These are phyloP conservation scores for Mycetomoellerius zeteki DNA, from an alignment of 1,140 invertebrate species.

Conservation along the genomic window DNA sequence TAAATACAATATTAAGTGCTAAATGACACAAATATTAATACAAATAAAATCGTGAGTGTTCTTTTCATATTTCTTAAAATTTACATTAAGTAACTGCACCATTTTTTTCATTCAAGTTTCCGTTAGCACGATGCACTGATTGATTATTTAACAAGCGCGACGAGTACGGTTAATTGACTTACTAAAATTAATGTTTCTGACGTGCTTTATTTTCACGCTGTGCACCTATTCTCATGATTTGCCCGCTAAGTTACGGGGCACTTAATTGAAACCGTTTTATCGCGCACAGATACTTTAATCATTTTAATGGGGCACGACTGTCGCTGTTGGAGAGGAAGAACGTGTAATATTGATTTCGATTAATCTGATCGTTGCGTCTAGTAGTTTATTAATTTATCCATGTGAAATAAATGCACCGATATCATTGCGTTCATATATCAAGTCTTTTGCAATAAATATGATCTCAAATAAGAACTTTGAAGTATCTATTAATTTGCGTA, in stretches of 20 bases:
- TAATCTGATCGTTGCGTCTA: background rate
- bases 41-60: background rate
- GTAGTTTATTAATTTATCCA: constrained; percentile 28
- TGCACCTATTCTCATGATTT: constrained; percentile 22
- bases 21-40: background rate
- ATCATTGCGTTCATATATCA: constrained; percentile 36
- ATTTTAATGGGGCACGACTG: constrained; percentile 7
- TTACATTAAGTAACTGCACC: background rate
- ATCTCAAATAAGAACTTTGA: constrained; percentile 5
- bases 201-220: constrained; percentile 21
- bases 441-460: constrained; percentile 9
- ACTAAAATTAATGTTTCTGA: constrained; percentile 28
- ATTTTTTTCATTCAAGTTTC: background rate
- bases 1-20: background rate
- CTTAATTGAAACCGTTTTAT: constrained; percentile 38
- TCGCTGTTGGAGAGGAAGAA: constrained; percentile 14
- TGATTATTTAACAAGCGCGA: constrained; percentile 32
- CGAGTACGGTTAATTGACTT: background rate
- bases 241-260: background rate
- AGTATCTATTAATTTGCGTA: background rate
- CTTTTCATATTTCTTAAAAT: background rate
- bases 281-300: constrained; percentile 44
- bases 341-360: constrained; percentile 36
- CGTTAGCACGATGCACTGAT: background rate
- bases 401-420: constrained; percentile 6